Evolutionary conservation across 2,113 vertebrate species (phyloP), one percentile per base, ranked within the genome.

Genomic region (Trochalopteron elliotii): DNA sequence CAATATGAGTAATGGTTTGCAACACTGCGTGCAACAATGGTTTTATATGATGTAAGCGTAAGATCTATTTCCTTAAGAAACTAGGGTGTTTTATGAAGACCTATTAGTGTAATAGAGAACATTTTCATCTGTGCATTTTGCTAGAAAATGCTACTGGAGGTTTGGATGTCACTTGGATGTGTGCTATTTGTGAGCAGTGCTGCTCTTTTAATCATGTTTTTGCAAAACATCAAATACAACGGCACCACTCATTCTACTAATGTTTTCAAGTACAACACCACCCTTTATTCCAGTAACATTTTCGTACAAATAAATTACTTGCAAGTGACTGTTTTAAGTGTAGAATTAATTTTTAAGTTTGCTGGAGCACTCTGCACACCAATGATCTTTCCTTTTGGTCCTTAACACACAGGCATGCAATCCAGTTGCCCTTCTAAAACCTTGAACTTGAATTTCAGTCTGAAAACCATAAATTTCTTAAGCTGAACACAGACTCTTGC

Each of bases 1-100:
- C 35, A 61, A 57, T 53, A 49, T 60, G 44, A 61, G 24, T 49
- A 45, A 44, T 2, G 3, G 17, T 47, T 91, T 85, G 31, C 65
- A 93, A 69, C 9, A 12, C 23, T 19, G 17, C 37, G 8, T 69
- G 44, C 74, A 87, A 20, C 53, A 55, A 35, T 39, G 12, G 5
- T 23, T 81, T 94, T 71, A 22, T 25, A 71, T 52, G 15, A 45
- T 35, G 24, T 31, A 65, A 57, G 22, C 12, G 10, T 75, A 74
- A 56, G 11, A 21, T 65, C 74, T 91, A 12, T n/a, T 93, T 79
- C 68, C 33, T 68, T 52, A 60, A 75, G 76, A 89, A 95, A 81
- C 6, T 1, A 6, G 61, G 45, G 18, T 35, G 13, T 24, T 78
- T 81, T 70, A 55, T 75, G 81, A 90, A 90, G 49, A 59, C 17